Base-by-base conservation (phyloP, 2,888 invertebrate species). In the Timandra comae region DNA sequence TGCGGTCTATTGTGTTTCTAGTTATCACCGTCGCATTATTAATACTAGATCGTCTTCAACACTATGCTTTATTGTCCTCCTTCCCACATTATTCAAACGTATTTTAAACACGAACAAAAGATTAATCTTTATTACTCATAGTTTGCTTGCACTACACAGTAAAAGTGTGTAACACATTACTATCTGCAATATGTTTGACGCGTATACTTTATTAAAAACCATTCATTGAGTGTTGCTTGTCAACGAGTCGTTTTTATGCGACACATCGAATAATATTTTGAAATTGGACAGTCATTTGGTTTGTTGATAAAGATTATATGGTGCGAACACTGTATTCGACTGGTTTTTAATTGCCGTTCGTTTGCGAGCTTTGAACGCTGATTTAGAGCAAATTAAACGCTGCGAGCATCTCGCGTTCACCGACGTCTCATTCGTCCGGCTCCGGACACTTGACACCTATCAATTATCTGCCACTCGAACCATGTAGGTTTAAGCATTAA, bases 361-460 rank as follows among this genome's bases (percentile, higher is more conserved):
- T 54, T 51, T 52, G 51, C 51, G 52, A 53, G 60, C 58, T 56
- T 53, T 50, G 55, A 52, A 57, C 55, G 59, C 66, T 77, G 74
- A 77, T 77, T 76, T 76, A 69, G 54, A 67, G 72, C 62, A 71
- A 73, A 76, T 77, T 78, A 74, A 76, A 75, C 68, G 67, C 64
- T 72, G 56, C 46, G 56, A 65, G 63, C 62, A 47, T 48, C 47
- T 52, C 57, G 57, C 55, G 56, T 51, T 58, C 48, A 41, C 52
- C 50, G 54, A 63, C 65, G 53, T 69, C 68, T 71, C 65, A 67
- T 71, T 73, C 63, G 62, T 67, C 56, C 49, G 6, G 6, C 16
- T 16, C 4, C 16, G 41, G 39, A 38, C 43, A 43, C 41, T 46
- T 56, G 52, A 60, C 62, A 68, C 63, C 69, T 70, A 69, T 70